Evolutionary conservation across 2,888 invertebrate genomes (phyloP).

Genomic region (Poecilus cupreus): DNA sequence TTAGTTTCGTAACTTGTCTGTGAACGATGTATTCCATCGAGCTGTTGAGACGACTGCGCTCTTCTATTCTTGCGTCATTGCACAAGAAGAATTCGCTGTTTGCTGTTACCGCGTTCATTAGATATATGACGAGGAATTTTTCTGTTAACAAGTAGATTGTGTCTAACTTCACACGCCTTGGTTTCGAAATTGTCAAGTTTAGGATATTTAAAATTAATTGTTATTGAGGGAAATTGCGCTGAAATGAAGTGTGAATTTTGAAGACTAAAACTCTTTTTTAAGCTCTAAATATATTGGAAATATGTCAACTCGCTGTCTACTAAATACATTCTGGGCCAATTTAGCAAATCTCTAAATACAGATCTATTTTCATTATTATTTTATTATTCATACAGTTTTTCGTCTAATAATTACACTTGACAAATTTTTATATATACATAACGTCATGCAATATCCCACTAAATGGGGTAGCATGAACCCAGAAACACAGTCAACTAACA

Average conservation of each 20-base stretch:
- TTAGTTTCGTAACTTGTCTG: constrained; percentile 14
- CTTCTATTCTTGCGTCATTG: constrained; percentile 31
- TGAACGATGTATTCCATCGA: not conserved
- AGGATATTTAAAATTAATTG: not conserved
- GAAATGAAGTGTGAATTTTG: not conserved
- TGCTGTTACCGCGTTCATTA: constrained; percentile 20
- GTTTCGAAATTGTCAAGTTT: constrained; percentile 28
- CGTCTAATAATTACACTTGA: no score
- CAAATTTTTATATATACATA: no score
- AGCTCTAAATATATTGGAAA: no score
- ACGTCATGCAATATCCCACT: no score
- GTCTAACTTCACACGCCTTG: constrained; percentile 24
- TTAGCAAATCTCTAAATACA: no score
- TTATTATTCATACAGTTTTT: no score
- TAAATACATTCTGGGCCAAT: no score
- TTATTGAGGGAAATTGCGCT: not conserved
- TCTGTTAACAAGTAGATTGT: constrained; percentile 26
- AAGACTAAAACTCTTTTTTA: no score
- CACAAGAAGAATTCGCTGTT: constrained; percentile 8
- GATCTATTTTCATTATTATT: no score
- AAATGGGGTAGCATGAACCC: no score
- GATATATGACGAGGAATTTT: constrained; percentile 33
- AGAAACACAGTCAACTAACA: no score
- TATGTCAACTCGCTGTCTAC: no score
- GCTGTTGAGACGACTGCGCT: not conserved